Evolutionary conservation across 2,113 vertebrate genomes (phyloP).

Genomic region (Corythaixoides concolor): DNA sequence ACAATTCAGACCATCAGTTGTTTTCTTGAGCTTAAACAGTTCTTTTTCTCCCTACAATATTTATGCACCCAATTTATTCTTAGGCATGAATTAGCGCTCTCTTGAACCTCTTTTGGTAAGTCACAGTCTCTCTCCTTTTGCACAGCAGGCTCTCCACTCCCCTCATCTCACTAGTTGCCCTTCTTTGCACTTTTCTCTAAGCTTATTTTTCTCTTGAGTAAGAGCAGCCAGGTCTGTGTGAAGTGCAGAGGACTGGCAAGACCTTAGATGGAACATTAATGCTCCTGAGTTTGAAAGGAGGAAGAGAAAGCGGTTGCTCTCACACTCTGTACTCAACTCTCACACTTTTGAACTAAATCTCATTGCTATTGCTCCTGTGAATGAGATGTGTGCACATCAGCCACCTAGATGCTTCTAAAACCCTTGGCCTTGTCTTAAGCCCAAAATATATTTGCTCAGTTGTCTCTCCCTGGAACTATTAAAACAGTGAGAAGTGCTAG

Average conservation of each 20-base stretch:
- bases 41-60: background rate
- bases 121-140: background rate
- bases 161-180: background rate
- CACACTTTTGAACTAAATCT: background rate
- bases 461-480: background rate
- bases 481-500: background rate
- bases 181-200: background rate
- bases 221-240: background rate
- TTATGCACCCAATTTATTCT: background rate
- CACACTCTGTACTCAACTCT: background rate
- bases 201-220: background rate
- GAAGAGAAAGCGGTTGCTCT: background rate
- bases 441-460: background rate
- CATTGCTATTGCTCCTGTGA: background rate
- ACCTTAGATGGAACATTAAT: background rate
- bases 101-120: background rate
- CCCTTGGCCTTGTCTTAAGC: background rate
- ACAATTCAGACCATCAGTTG: background rate
- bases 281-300: background rate
- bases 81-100: background rate
- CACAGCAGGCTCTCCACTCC: background rate
- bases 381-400: background rate
- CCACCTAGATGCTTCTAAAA: background rate
- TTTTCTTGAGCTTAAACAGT: background rate
- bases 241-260: background rate